These are phyloP conservation scores for Contarinia nasturtii DNA, from an alignment of 1,140 invertebrate genomes.

Conservation along the genomic window DNA sequence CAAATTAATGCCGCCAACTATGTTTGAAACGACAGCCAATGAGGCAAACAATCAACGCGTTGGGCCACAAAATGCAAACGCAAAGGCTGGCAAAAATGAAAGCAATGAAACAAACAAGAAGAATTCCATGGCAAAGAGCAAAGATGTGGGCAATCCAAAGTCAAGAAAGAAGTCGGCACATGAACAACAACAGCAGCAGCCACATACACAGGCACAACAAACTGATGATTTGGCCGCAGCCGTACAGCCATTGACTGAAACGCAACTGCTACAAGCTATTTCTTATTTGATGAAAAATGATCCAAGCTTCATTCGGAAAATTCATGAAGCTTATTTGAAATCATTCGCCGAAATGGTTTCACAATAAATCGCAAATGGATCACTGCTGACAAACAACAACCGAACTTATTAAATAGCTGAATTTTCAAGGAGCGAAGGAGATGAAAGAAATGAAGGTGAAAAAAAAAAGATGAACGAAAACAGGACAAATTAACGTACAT, in stretches of 20 bases:
- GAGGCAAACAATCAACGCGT: constrained; percentile 3
- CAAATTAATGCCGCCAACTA: constrained; percentile 54
- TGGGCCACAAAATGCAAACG: not conserved
- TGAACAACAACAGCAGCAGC: not conserved
- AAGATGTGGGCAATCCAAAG: constrained; percentile 5
- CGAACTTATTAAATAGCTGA: too few species aligned
- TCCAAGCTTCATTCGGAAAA: constrained; percentile 62
- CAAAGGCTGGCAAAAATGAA: constrained; percentile 5
- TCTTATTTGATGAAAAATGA: constrained; percentile 74
- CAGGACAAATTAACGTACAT: too few species aligned
- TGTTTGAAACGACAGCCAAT: constrained; percentile 41
- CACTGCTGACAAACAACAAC: too few species aligned
- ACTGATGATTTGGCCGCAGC: not conserved
- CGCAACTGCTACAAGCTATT: constrained; percentile 73
- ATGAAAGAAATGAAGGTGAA: too few species aligned
- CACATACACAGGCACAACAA: not conserved
- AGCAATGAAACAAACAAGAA: not conserved
- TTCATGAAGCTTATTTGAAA: constrained; percentile 79
- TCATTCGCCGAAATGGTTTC: constrained; percentile 56
- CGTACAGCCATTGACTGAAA: constrained; percentile 51
- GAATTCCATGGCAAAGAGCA: constrained; percentile 4
- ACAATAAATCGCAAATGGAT: constrained; percentile 2
- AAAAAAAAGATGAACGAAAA: too few species aligned
- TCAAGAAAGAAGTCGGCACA: not conserved
- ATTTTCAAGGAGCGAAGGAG: too few species aligned